These are phyloP conservation scores for Temnothorax nylanderi DNA, from an alignment of 1,140 invertebrate species.

Conservation along the genomic window DNA sequence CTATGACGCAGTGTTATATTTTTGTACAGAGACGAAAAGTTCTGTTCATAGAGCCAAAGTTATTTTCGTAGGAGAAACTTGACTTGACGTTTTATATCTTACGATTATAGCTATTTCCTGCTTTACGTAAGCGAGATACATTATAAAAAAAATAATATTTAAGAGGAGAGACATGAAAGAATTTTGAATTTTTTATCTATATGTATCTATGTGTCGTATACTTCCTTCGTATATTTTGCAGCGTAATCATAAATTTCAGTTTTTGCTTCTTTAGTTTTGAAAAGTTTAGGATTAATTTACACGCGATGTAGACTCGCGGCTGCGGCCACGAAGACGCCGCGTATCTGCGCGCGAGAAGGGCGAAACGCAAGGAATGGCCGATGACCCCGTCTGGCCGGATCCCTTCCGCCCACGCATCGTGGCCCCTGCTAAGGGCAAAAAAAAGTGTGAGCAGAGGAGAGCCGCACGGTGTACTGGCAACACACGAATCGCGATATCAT, in stretches of 20 bases:
- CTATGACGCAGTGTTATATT: not conserved
- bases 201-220: not conserved
- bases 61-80: not conserved
- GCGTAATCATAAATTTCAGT: not conserved
- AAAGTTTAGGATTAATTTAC: slow-evolving; percentile 39
- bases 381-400: slow-evolving; percentile 69
- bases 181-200: not conserved
- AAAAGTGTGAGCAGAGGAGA: slow-evolving; percentile 23
- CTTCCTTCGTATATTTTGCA: not conserved
- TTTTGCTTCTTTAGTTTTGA: not conserved
- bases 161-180: not conserved
- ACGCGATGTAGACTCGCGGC: slow-evolving; percentile 16
- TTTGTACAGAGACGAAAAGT: not conserved
- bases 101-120: not conserved
- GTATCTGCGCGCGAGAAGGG: slow-evolving; percentile 45
- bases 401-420: slow-evolving; percentile 61
- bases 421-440: slow-evolving; percentile 49
- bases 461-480: slow-evolving; percentile 36
- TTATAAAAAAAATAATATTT: not conserved
- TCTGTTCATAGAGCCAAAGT: not conserved
- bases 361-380: slow-evolving; percentile 66
- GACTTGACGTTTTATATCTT: not conserved
- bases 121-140: not conserved
- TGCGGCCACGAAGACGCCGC: slow-evolving; percentile 9
- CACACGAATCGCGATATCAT: slow-evolving; percentile 49